Base-by-base conservation (phyloP, 2,888 invertebrate species). In the Mantis religiosa region DNA sequence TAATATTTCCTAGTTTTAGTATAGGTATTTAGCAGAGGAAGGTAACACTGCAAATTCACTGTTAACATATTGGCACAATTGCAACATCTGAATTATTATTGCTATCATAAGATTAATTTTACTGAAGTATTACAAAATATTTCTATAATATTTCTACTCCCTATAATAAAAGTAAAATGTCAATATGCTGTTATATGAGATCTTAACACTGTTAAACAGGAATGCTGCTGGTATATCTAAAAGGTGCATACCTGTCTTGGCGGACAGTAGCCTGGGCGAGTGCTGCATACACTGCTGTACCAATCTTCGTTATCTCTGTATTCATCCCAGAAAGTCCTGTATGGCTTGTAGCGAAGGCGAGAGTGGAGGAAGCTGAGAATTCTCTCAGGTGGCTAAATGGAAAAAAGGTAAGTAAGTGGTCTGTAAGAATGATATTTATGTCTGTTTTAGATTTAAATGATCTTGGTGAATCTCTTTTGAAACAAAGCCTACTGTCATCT, bases 301-400 rank as follows among this genome's bases (percentile, higher is more conserved):
- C 95, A 0, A 92, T 94, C 3, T 87, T 94, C 14, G 91, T 95
- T 8, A 92, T 95, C 8, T 92, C 92, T 89, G 92, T 94, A 90
- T 92, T 91, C 89, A 93, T 95, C 6, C 95, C 95, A 0, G 95
- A 95, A 92, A 95, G 95, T 89, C 95, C 95, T 0, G 94, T 94
- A 1, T 95, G 95, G 95, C 92, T 95, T 1, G 94, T 95, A 3
- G 94, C 94, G 0, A 94, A 94, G 91, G 95, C 94, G 1, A 93
- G 93, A 28, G 92, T 93, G n/a, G 94, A 94, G 9, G 93, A 95
- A 89, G 95, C 95, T 0, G 93, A 93, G 47, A 93, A 93, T 86
- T 93, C 95, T 1, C 91, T 95, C 41, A 93, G 93, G 89, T 94
- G 94, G 90, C 90, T 92, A 34, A 89, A 91, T 30, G 90, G 91